Evolutionary conservation across 2,113 vertebrate genomes (phyloP).

Genomic region (Arothron firmamentum): DNA sequence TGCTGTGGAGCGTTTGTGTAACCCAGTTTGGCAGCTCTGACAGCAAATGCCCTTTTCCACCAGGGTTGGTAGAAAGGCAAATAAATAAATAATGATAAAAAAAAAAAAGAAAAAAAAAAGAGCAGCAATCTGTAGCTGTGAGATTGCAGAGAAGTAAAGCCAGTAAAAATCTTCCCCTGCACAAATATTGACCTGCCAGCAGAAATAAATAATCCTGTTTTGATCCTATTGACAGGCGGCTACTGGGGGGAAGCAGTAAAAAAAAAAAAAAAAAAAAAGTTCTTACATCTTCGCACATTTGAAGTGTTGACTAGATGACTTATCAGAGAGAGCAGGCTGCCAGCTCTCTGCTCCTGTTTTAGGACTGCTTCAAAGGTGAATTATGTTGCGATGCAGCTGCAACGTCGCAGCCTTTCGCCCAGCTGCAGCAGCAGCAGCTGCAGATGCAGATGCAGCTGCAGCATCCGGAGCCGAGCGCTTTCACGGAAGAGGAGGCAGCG

Average conservation of each 20-base stretch:
- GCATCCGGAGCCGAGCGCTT: too few relatives aligned
- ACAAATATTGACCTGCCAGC: conserved; percentile 31
- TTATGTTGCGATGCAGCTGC: too few relatives aligned
- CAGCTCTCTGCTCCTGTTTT: too few relatives aligned
- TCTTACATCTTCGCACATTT: too few relatives aligned
- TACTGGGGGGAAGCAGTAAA: not conserved
- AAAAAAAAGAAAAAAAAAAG: conserved; percentile 15
- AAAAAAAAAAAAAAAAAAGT: not conserved
- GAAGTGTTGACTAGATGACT: too few relatives aligned
- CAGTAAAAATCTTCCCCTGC: conserved; percentile 13
- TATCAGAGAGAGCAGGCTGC: too few relatives aligned
- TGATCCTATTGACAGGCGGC: conserved; percentile 28
- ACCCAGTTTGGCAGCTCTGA: conserved; percentile 55
- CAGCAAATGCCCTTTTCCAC: conserved; percentile 24
- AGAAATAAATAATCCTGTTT: conserved; percentile 38
- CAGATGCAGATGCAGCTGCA: too few relatives aligned
- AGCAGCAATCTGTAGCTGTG: conserved; percentile 12
- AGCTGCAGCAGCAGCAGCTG: too few relatives aligned
- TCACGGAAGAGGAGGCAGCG: too few relatives aligned
- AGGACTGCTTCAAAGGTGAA: too few relatives aligned
- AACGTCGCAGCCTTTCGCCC: too few relatives aligned
- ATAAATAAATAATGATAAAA: conserved; percentile 17
- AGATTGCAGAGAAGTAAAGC: conserved; percentile 26
- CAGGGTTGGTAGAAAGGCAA: not conserved
- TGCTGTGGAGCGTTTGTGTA: conserved; percentile 48